Base-by-base conservation (phyloP, 2,797 vertebrate species). In the Arrhamphus sclerolepis region DNA sequence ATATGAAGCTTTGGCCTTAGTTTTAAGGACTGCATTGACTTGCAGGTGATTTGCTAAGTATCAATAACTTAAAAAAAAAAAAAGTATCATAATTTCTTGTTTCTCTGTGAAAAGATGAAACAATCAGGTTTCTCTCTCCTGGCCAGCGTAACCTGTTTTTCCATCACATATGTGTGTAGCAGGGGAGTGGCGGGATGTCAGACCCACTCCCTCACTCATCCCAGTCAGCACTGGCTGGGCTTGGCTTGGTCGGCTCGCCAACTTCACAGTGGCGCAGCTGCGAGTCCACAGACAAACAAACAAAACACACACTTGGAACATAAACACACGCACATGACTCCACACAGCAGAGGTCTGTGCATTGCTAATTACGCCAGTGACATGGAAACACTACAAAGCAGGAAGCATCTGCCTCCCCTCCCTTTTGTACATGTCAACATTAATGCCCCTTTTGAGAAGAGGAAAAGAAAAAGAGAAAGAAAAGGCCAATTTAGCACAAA, bases 311-410 rank as follows among this genome's bases (percentile, higher is more conserved):
- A 61, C 46, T 52, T 62, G 54, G 59, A 78, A 59, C 29, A 28
- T 73, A 57, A 58, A 50, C 57, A 53, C 50, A 63, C 38, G 18
- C 68, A 56, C 56, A 69, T 26, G 29, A 59, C 56, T 79, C 60
- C 62, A 81, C 69, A 68, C 71, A 86, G 85, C 80, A 82, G 78
- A 86, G 87, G 75, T 76, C 80, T 81, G 75, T 84, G 79, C 85
- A 84, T 89, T 71, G 73, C 79, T 88, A 89, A 89, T 90, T 85
- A 87, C 72, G 85, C 78, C 85, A 89, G 73, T 89, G 90, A 89
- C 87, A 89, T 79, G 87, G 82, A 91, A 91, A 86, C 84, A 87
- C 81, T 82, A 86, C 81, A 90, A 86, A 90, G 81, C 63, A 66
- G 72, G 79, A 88, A 86, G 87, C 89, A 90, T 90, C 86, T 89